Base-by-base conservation (phyloP, 2,888 invertebrate genomes). In the Tenthredo mesomela region DNA sequence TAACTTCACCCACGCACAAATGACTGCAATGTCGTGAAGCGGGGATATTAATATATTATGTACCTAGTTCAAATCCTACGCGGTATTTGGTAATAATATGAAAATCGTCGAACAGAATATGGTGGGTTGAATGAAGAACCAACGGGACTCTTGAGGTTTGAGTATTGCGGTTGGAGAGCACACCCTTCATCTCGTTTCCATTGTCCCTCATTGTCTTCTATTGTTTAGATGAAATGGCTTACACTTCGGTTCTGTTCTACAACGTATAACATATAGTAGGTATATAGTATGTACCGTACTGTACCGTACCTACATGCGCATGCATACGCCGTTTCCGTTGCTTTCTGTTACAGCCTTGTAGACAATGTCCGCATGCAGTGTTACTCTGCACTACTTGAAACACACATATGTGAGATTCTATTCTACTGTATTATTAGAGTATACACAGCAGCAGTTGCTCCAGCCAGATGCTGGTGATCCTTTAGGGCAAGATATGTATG, bases 191-290 rank as follows among this genome's bases (percentile, higher is more conserved):
- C 61, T 80, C 78, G 78, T 80, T 80, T 61, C 61, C 78, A 61
- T 61, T 80, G 37, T 78, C 58, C 33, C 54, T 78, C 78, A 58
- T 58, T 78, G 58, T 80, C 80, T 80, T 58, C 58, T 25, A 80
- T 80, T 80, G 80, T 80, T 58, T 61, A 80, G 80, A 61, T 40
- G 58, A 80, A 80, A 80, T 80, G 80, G 80, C 61, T 80, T 58
- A 61, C 37, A 80, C 80, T 61, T 61, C 40, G 67, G 67, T 67
- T 67, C 67, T 67, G 67, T 33, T 67, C 33, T 67, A 67, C 67
- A 67, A 15, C 33, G 33, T 67, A 67, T 67, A 67, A 33, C 67
- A 67, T 67, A 33, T 7, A 65, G 65, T 29, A 65, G 47, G 15
- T 12, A 67, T 12, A 67, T 67, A 29, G 2, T 29, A 67, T 7